Evolutionary conservation across 2,888 invertebrate genomes (phyloP), one percentile per base, ranked within the genome.

Genomic region (Rhagophthalmus giganteus): DNA sequence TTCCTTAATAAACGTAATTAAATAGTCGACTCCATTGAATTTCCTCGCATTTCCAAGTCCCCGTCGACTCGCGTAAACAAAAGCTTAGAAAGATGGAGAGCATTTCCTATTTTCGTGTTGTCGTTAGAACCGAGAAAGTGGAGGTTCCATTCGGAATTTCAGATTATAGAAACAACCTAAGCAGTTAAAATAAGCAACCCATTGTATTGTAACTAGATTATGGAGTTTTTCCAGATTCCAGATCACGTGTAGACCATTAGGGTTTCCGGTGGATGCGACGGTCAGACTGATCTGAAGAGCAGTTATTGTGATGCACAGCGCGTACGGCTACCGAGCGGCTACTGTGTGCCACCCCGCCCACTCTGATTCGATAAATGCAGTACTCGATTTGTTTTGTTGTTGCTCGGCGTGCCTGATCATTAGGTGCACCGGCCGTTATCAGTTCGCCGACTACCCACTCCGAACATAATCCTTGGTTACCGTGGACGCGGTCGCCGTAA

Each of bases 221-320:
- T 62, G 62, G 58, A 57, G 62, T 64, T 65, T 70, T 68, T 70
- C 68, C 69, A 69, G 70, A 69, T 69, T 69, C 70, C 71, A 70
- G 69, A 72, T 74, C 73, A 74, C 74, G 73, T 73, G 73, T 71
- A 70, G 66, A 63, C 73, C 73, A 73, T 74, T 72, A 74, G 70
- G 71, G 71, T 66, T 73, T 72, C 73, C 72, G 72, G 71, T 70
- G 66, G 66, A 59, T 61, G 37, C 52, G 48, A 54, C 44, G 54
- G 55, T 60, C 47, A 54, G 54, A 50, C 52, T 49, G 57, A 60
- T 54, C 54, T 53, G 54, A 51, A 54, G 57, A 58, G 53, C 57
- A 55, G 62, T 64, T 63, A 68, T 71, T 71, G 68, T 67, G 69
- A 71, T 71, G 69, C 73, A 60, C 62, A 63, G 61, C 72, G 68